phyloP scores from a whole-genome alignment of 2,797 vertebrate species.

The Corythornis leucogaster region DNA sequence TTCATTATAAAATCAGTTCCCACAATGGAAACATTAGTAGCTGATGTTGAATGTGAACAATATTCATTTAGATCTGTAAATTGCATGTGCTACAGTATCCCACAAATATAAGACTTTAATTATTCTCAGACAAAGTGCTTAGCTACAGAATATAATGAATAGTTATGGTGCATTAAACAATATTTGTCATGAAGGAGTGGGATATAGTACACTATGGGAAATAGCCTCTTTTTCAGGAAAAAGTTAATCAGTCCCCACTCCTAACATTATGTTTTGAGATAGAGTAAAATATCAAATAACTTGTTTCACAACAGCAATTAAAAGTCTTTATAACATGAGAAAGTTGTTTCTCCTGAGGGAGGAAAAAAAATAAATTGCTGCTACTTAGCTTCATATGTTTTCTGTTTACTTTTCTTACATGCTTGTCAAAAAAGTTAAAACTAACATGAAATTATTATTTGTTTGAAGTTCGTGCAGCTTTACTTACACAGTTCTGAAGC shows the following conservation, averaged over 20 bases:
- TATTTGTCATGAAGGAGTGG: neutral
- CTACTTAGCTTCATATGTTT: neutral
- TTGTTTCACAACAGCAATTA: neutral
- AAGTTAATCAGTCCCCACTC: neutral
- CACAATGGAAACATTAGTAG: neutral
- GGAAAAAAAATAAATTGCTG: neutral
- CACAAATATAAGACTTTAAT: neutral
- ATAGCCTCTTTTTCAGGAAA: neutral
- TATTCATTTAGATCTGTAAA: neutral
- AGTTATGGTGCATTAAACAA: neutral
- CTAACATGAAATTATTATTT: neutral
- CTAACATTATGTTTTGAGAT: fast-evolving
- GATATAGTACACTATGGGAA: neutral
- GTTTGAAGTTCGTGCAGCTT: neutral
- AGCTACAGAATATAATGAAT: neutral
- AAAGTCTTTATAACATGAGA: neutral
- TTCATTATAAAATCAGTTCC: neutral
- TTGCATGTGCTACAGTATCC: neutral
- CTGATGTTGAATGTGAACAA: neutral
- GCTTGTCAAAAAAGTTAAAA: neutral
- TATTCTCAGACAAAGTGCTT: neutral
- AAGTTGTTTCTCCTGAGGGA: neutral
- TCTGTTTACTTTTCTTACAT: neutral
- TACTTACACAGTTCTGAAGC: neutral
- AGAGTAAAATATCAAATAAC: neutral